Percentiles rank a stretch among this genome's conserved stretches.
Evolutionary conservation across 2,113 vertebrate genomes (phyloP).

Genomic region (Psittacula cyanocephala): DNA sequence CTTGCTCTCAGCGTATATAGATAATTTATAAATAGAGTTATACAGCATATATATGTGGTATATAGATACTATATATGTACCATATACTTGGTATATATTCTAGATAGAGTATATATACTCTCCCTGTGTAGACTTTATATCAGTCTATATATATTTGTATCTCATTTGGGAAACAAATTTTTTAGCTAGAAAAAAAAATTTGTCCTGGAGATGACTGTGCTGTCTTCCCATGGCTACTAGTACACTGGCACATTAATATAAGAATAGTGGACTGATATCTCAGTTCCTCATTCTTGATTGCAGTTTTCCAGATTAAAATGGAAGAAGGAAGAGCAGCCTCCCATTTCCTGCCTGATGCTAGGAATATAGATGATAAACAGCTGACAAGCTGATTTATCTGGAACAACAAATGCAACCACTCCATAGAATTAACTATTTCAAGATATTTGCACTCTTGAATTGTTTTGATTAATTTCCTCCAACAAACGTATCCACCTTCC

Average conservation of each 20-base stretch:
- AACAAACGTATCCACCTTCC: background rate
- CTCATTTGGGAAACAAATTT: background rate
- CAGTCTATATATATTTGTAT: background rate
- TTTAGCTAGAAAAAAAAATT: background rate
- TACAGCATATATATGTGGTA: background rate
- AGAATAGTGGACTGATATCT: background rate
- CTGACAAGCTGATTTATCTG: background rate
- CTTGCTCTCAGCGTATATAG: background rate
- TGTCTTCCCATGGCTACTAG: background rate
- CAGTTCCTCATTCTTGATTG: background rate
- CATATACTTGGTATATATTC: background rate
- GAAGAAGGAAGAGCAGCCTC: background rate
- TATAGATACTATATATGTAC: background rate
- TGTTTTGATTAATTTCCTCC: background rate
- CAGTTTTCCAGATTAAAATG: background rate
- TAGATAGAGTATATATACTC: background rate
- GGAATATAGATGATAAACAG: background rate
- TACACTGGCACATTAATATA: background rate
- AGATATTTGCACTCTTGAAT: background rate
- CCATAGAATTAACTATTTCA: background rate
- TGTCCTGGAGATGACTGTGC: background rate
- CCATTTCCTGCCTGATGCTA: background rate
- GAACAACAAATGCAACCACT: background rate
- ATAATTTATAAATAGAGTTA: background rate
- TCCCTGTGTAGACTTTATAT: background rate